Base-by-base conservation (phyloP, 2,113 vertebrate genomes). In the Argyrosomus japonicus region DNA sequence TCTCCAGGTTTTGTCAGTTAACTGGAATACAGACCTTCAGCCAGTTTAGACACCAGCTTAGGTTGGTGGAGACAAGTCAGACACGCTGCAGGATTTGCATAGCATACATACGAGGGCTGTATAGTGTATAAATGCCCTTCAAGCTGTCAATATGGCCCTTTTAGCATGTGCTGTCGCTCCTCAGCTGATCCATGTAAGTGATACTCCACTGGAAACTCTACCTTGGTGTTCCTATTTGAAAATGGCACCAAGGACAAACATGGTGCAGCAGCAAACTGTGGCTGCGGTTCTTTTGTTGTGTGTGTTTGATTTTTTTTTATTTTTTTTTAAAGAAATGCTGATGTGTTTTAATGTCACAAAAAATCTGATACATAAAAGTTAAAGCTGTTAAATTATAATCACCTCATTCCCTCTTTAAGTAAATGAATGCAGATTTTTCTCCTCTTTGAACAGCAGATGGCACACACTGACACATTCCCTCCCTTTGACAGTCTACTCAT, bases 171-270 rank as follows among this genome's bases (percentile, higher is more conserved):
- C 62, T 54, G 45, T 36, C 1, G 29, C 15, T 84, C 56, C 79
- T 75, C 62, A 40, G 81, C 36, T 87, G 82, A 87, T 73, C 82
- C 74, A 3, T 77, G 91, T 88, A 89, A 92, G 69, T 74, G 81
- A 92, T 90, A 89, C 88, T 80, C 53, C 0, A 12, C 69, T 76
- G 58, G 86, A 88, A 90, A 91, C 84, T 72, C 62, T 72, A 91
- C 73, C 87, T 84, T 78, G 8, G 67, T 45, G 50, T 81, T 90
- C 80, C 82, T 67, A 45, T 83, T 79, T 86, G 80, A 82, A 88
- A 85, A 87, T 48, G 73, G 75, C 78, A 86, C 68, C 74, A 84
- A 88, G 83, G 88, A 86, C 89, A 91, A 87, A 85, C 50, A 45
- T 27, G 11, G 29, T 12, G 32, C 79, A 57, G 63, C 27, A 17